Evolutionary conservation across 2,888 invertebrate genomes (phyloP), one percentile per base, ranked within the genome.

Genomic region (Odiellus spinosus): DNA sequence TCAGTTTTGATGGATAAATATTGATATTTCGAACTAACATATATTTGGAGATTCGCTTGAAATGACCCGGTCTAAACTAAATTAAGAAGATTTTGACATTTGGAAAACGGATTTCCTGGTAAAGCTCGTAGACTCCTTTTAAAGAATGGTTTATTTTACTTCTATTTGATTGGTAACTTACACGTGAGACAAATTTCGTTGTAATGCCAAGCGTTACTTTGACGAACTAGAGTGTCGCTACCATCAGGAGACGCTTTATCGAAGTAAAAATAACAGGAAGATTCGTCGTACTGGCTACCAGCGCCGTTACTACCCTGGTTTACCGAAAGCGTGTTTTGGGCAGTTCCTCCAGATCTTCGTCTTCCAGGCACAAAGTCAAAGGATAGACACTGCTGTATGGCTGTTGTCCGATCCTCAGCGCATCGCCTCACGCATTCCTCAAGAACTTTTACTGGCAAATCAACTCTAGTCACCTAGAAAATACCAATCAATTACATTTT

Each of bases 321-420:
- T 17, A 11, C 14, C 10, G 17, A 2, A 26, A 26, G 26, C 17
- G 2, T 10, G 14, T 38, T 18, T 3, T 17, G 17, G 14, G 10
- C 14, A 38, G 38, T 14, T 8, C 17, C 18, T 32, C 17, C 36
- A 8, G 82, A 50, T 20, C 51, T 35, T 34, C 85, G 73, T 55
- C 81, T 81, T 47, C 87, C 88, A 0, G 87, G 86, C 66, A 85
- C 83, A 63, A 87, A 88, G 67, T 88, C 87, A 57, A 88, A 86
- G 40, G 86, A 87, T 52, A 81, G 78, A 64, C 87, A 88, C 1
- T 52, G 50, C 8, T 48, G 49, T 35, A 54, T 50, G 3, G 49
- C 45, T 6, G 53, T 53, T 15, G 82, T 77, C 54, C 85, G 73
- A 63, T 87, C 87, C 15, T 85, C 74, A 49, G 85, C 67, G 60